These are phyloP conservation scores for Eulemur albifrons DNA, from an alignment of 2,797 vertebrate species.

Conservation along the genomic window DNA sequence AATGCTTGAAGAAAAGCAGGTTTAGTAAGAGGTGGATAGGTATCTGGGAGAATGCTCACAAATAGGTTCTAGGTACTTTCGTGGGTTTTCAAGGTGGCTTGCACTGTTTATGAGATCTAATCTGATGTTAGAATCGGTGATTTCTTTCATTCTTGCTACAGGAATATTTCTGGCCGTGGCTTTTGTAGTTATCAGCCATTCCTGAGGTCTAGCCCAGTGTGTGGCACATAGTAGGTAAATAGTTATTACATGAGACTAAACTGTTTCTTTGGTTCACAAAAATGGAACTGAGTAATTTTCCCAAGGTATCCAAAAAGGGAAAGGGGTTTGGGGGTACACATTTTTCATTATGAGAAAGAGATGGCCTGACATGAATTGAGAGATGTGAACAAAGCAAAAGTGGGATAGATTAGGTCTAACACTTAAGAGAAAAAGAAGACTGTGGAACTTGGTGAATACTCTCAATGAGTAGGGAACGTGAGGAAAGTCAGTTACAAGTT, in stretches of 20 bases:
- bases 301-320: neutral
- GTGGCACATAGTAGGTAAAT: neutral
- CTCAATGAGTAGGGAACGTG: neutral
- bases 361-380: neutral
- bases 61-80: neutral
- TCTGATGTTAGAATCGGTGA: neutral
- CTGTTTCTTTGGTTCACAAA: neutral
- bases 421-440: neutral
- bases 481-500: neutral
- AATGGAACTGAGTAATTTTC: slow-evolving; percentile 35
- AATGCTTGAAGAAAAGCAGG: slow-evolving; percentile 16
- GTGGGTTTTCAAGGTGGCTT: neutral
- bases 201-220: neutral
- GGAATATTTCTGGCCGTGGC: neutral
- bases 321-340: neutral
- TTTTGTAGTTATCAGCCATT: neutral
- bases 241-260: neutral
- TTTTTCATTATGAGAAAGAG: slow-evolving; percentile 14
- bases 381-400: neutral
- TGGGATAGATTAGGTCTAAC: neutral
- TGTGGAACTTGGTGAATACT: neutral
- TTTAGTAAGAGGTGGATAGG: neutral
- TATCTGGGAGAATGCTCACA: slow-evolving; percentile 31
- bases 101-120: neutral
- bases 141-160: slow-evolving; percentile 37